Conservation (phyloP, 2,797 vertebrate genomes). For the Mastacembelus armatus region DNA sequence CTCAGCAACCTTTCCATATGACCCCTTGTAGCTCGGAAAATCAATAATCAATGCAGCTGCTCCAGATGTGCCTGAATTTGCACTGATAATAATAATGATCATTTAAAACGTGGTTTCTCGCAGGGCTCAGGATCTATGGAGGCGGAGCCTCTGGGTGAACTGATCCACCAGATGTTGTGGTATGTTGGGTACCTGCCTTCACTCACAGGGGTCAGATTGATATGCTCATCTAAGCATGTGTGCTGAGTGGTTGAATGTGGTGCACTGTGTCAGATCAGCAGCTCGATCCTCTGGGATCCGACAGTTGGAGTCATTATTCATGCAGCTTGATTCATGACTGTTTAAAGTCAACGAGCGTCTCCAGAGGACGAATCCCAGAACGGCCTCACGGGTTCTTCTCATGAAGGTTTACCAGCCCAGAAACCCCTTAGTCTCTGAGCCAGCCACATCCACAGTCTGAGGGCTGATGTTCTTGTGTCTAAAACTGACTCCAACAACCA, state of each 20-base stretch:
- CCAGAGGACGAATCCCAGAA: neutral
- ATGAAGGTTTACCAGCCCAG: constrained; percentile 19
- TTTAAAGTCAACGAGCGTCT: constrained; percentile 18
- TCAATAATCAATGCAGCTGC: constrained; percentile 18
- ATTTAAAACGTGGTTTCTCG: no score
- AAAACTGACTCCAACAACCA: no score
- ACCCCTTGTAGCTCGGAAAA: neutral
- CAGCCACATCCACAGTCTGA: neutral
- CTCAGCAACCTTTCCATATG: neutral
- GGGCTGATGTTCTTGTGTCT: neutral
- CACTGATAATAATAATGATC: no score
- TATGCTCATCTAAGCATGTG: constrained; percentile 41
- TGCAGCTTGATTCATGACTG: constrained; percentile 46
- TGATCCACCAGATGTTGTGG: neutral
- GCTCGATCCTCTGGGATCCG: constrained; percentile 7
- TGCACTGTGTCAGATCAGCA: constrained; percentile 18
- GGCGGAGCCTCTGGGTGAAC: neutral
- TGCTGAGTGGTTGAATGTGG: constrained; percentile 40
- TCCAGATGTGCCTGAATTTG: no score
- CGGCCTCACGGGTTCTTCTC: constrained; percentile 5
- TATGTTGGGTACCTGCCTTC: neutral
- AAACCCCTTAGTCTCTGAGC: neutral
- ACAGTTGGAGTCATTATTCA: constrained; percentile 48
- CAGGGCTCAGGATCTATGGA: no score
- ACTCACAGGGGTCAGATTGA: constrained; percentile 33